phyloP scores from a whole-genome alignment of 1,140 invertebrate species.

The Pseudachorutes palmiensis region DNA sequence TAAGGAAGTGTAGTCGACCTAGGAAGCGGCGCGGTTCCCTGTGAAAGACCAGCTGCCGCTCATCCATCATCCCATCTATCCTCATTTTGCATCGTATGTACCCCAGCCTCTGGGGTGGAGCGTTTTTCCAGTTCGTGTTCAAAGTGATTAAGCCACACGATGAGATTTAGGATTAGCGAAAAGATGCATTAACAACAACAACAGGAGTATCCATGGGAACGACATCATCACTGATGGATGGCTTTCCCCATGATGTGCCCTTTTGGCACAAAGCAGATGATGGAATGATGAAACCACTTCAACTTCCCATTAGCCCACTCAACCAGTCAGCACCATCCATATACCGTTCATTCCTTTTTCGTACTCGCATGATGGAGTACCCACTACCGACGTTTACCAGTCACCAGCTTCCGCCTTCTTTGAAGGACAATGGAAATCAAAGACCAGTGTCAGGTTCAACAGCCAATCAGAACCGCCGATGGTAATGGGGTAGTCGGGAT shows the following conservation, averaged over 20 bases:
- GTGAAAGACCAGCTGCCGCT: background rate
- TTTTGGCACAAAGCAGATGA: background rate
- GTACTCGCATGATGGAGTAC: background rate
- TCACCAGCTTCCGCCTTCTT: background rate
- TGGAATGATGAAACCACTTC: constrained; percentile 1
- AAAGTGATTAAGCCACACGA: background rate
- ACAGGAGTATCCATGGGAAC: background rate
- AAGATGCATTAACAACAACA: constrained; percentile 2
- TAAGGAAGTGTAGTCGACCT: background rate
- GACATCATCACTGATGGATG: background rate
- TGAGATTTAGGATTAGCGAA: background rate
- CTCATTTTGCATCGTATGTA: too few relatives aligned
- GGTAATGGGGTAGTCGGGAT: too few relatives aligned
- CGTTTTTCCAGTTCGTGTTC: background rate
- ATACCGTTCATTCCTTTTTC: background rate
- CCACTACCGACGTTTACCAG: background rate
- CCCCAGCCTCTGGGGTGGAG: background rate
- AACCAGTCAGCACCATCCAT: background rate
- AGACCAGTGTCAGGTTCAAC: too few relatives aligned
- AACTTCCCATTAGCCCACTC: background rate
- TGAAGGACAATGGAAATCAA: background rate
- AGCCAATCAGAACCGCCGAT: too few relatives aligned
- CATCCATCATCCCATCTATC: constrained; percentile 1
- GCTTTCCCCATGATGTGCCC: background rate
- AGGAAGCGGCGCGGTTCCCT: too few relatives aligned